Percentiles rank a stretch among this genome's conserved stretches.
Evolutionary conservation across 2,797 vertebrate species (phyloP).

Genomic region (Danio choprae): DNA sequence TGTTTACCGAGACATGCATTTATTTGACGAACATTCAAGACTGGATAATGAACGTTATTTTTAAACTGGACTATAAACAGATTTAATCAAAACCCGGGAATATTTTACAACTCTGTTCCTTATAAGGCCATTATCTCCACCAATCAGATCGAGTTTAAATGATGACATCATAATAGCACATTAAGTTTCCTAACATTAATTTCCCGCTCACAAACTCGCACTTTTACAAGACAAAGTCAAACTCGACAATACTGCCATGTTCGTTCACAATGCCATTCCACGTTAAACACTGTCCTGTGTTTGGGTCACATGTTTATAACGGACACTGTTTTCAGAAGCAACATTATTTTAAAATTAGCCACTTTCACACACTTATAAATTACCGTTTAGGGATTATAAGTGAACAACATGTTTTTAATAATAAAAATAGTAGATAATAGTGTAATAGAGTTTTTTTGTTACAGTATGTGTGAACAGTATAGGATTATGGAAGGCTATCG

Average conservation of each 20-base stretch:
- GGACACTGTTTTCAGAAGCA: conserved; percentile 67
- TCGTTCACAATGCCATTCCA: neutral
- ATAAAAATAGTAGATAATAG: too few relatives aligned
- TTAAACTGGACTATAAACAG: neutral
- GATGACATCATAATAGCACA: conserved; percentile 40
- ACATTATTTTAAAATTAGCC: conserved; percentile 29
- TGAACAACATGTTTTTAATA: too few relatives aligned
- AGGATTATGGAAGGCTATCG: too few relatives aligned
- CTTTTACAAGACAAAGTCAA: conserved; percentile 32
- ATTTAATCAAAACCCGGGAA: neutral
- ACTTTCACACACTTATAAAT: neutral
- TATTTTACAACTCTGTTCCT: conserved; percentile 20
- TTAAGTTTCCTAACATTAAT: neutral
- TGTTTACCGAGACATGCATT: conserved; percentile 3
- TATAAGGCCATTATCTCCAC: conserved; percentile 12
- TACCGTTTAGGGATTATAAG: neutral
- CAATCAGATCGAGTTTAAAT: conserved; percentile 24
- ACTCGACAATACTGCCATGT: conserved; percentile 16
- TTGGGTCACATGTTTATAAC: conserved; percentile 35
- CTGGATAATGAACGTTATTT: neutral
- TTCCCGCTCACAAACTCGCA: conserved; percentile 30
- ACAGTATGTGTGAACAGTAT: too few relatives aligned
- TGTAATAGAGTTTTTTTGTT: too few relatives aligned
- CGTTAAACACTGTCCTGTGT: neutral
- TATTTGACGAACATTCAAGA: neutral